These are phyloP conservation scores for Drosophila pectinifera DNA, from an alignment of 1,140 invertebrate species.

Conservation along the genomic window DNA sequence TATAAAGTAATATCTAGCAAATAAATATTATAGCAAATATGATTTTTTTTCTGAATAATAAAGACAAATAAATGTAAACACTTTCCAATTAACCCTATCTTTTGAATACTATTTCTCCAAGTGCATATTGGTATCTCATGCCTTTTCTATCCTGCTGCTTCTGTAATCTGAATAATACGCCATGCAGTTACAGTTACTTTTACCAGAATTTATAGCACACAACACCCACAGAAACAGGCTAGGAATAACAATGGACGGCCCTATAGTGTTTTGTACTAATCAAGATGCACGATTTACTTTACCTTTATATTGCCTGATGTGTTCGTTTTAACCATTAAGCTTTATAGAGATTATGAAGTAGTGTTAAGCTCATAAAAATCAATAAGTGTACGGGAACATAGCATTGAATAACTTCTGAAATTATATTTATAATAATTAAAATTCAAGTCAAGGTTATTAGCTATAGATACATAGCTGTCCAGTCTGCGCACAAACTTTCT, in stretches of 20 bases:
- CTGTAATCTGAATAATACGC: constrained; percentile 62
- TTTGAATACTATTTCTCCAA: neutral
- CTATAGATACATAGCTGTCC: neutral
- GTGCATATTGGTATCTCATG: constrained; percentile 7
- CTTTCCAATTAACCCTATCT: too few species aligned
- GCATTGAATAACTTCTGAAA: neutral
- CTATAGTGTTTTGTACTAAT: constrained; percentile 59
- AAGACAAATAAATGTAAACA: too few species aligned
- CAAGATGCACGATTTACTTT: constrained; percentile 58
- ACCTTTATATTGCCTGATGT: neutral
- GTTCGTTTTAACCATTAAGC: neutral
- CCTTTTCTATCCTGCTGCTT: constrained; percentile 20
- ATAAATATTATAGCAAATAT: too few species aligned
- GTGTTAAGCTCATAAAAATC: neutral
- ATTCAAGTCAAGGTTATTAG: neutral
- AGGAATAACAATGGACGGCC: constrained; percentile 15
- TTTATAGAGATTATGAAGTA: neutral
- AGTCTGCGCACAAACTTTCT: neutral
- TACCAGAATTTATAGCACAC: constrained; percentile 50
- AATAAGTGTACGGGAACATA: too few species aligned
- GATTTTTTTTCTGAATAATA: too few species aligned
- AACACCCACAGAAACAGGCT: neutral
- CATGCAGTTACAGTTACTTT: constrained; percentile 50
- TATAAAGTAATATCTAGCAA: too few species aligned
- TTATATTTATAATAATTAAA: neutral